phyloP scores from a whole-genome alignment of 2,113 vertebrate species.

The Uropsilus gracilis region DNA sequence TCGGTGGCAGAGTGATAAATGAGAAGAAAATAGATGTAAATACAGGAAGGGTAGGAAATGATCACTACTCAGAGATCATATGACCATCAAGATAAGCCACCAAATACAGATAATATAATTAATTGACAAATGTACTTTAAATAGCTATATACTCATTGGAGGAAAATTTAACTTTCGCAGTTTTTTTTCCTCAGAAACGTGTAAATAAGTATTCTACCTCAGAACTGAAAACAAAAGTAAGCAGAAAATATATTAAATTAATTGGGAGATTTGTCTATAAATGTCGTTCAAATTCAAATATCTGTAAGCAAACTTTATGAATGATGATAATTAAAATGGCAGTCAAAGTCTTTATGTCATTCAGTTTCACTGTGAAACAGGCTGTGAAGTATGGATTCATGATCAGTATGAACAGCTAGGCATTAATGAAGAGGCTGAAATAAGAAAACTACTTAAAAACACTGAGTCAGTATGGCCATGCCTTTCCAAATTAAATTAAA shows the following conservation, averaged over 20 bases:
- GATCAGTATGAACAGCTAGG: accelerated
- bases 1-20: not conserved
- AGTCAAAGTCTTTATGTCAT: not conserved
- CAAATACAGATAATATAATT: not conserved
- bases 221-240: not conserved
- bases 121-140: not conserved
- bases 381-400: not conserved
- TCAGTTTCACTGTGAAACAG: not conserved
- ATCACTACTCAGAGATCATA: not conserved
- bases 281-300: conserved; percentile 7
- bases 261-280: not conserved
- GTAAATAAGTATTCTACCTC: not conserved
- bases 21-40: not conserved
- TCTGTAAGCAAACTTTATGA: conserved; percentile 32
- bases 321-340: not conserved
- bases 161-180: not conserved
- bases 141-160: not conserved
- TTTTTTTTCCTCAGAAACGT: conserved; percentile 15
- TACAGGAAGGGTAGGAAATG: not conserved
- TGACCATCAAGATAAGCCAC: not conserved
- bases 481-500: conserved; percentile 72
- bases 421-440: conserved; percentile 24
- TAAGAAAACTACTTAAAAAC: not conserved
- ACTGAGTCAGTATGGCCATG: not conserved
- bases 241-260: conserved; percentile 19